phyloP scores from a whole-genome alignment of 2,113 vertebrate species.

The Toxotes jaculatrix region DNA sequence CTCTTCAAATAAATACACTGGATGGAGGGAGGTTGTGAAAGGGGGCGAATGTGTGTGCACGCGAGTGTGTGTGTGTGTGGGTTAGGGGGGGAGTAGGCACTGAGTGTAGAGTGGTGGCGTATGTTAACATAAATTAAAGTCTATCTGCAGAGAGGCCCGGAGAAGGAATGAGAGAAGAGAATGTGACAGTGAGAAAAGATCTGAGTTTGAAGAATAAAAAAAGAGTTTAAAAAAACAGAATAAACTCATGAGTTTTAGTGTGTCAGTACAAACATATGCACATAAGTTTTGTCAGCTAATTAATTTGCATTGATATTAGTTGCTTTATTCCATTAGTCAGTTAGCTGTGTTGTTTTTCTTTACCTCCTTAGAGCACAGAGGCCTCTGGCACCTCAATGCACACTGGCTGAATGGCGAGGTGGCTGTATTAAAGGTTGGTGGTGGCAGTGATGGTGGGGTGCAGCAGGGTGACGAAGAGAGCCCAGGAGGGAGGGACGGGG shows the following conservation, averaged over 20 bases:
- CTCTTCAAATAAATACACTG: slow-evolving; percentile 83
- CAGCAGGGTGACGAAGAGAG: slow-evolving; percentile 69
- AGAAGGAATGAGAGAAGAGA: slow-evolving; percentile 26
- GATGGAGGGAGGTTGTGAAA: slow-evolving; percentile 61
- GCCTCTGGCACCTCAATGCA: slow-evolving; percentile 84
- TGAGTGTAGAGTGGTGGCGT: slow-evolving; percentile 63
- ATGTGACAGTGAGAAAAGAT: slow-evolving; percentile 32
- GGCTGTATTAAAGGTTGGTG: slow-evolving; percentile 84
- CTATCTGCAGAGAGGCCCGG: slow-evolving; percentile 52
- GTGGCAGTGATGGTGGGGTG: slow-evolving; percentile 68
- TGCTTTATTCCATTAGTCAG: slow-evolving; percentile 21
- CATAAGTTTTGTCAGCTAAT: background rate
- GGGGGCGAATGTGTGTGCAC: slow-evolving; percentile 13
- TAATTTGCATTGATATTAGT: slow-evolving; percentile 25
- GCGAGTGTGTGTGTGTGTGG: background rate
- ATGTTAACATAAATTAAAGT: slow-evolving; percentile 86
- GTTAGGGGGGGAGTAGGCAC: slow-evolving; percentile 3
- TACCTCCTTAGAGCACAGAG: slow-evolving; percentile 67
- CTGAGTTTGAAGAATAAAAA: slow-evolving; percentile 14
- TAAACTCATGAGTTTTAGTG: slow-evolving; percentile 2
- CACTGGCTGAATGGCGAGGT: slow-evolving; percentile 85
- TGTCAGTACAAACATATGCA: background rate
- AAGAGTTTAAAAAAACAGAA: background rate
- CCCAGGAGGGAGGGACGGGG: slow-evolving; percentile 59
- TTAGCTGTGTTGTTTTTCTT: slow-evolving; percentile 39